Evolutionary conservation across 1,140 invertebrate genomes (phyloP).

Genomic region (Dryas iulia): DNA sequence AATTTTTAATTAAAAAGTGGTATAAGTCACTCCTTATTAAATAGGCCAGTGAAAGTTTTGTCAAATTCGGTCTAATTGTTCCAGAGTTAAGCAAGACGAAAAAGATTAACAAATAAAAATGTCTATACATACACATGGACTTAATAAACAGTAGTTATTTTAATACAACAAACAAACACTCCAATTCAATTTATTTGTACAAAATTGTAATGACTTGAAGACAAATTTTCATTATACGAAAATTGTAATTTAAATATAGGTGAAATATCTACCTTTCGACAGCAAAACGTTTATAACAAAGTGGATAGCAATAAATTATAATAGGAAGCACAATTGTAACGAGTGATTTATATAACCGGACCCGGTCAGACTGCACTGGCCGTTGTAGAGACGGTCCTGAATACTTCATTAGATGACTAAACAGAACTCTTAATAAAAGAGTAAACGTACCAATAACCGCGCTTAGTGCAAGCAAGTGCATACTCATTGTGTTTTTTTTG

Average conservation of each 20-base stretch:
- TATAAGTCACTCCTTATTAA: too few species aligned
- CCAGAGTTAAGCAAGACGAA: too few species aligned
- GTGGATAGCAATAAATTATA: slow-evolving; percentile 50
- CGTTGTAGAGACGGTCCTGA: slow-evolving; percentile 48
- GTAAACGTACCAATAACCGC: slow-evolving; percentile 43
- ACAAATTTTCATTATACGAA: neutral
- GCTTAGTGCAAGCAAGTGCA: slow-evolving; percentile 34
- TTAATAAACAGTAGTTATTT: too few species aligned
- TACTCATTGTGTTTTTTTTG: slow-evolving; percentile 18
- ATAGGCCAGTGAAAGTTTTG: too few species aligned
- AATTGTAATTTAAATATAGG: neutral
- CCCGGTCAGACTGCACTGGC: slow-evolving; percentile 35
- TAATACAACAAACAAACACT: too few species aligned
- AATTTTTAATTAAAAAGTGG: too few species aligned
- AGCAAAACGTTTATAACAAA: slow-evolving; percentile 21
- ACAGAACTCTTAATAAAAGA: slow-evolving; percentile 58
- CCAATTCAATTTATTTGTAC: too few species aligned
- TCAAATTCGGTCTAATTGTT: too few species aligned
- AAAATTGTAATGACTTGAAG: too few species aligned
- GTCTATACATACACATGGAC: too few species aligned
- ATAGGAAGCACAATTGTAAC: slow-evolving; percentile 48
- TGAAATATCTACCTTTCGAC: neutral
- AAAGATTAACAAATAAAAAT: too few species aligned
- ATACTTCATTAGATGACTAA: slow-evolving; percentile 75
- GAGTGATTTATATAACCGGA: slow-evolving; percentile 33